Base-by-base conservation (phyloP, 2,113 vertebrate genomes). In the Vulpes vulpes region DNA sequence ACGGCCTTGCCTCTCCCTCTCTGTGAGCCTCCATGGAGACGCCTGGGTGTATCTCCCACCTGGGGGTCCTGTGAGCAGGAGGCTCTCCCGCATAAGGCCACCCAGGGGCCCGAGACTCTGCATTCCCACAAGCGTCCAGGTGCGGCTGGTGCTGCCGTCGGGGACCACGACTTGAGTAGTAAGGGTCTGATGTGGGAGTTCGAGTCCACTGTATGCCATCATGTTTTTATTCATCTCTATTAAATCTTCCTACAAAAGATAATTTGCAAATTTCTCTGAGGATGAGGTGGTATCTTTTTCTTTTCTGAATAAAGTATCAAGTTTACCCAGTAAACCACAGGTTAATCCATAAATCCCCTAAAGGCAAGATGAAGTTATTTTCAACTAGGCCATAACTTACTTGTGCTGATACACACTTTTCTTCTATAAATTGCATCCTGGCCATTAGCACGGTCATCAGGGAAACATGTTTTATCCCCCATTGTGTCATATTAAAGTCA, bases 1-100 rank as follows among this genome's bases (percentile, higher is more conserved):
- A 4, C 17, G 0, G 4, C 76, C 76, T 35, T 0, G 11, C 11
- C 3, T 4, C 2, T 2, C 65, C 65, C n/a, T 35, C 22, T 14
- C 69, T 17, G 35, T 5, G 35, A 73, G 69, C 69, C 35, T 73
- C 69, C 16, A 62, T 1, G 32, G 59, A 53, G 55, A 32, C 17
- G 8, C 6, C 88, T 0, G 3, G 2, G 55, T 9, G 5, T 11
- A 0, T 49, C 10, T 14, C 16, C 23, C 30, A 8, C 30, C 11
- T 0, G 25, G 19, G 53, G 20, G 35, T 12, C 51, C 25, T 0
- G 4, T 6, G 51, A 15, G 16, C 20, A 0, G 2, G 38, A 19
- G 65, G 32, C 27, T 51, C 35, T 87, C 73, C 2, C 74, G 19
- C 4, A 2, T 17, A 2, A 38, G 69, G 19, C 69, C 10, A 2